Conservation (phyloP, 2,888 invertebrate species). For the Drosophila leonis region DNA sequence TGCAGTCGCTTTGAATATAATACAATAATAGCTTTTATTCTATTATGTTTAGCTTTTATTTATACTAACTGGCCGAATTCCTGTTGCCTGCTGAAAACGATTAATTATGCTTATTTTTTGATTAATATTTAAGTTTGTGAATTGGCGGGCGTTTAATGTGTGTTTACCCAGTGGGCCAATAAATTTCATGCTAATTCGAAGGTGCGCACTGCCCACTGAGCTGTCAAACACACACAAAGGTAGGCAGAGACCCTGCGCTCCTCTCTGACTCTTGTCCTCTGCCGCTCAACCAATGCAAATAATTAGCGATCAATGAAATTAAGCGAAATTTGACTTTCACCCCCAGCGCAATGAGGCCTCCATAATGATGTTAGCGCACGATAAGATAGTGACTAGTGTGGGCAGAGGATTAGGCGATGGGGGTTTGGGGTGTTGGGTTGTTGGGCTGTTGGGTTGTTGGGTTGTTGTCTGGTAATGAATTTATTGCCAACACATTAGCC, state of each 20-base stretch:
- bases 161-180: conserved; percentile 48
- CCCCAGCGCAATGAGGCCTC: conserved; percentile 8
- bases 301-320: conserved; percentile 63
- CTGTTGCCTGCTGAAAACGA: conserved; percentile 7
- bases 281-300: conserved; percentile 43
- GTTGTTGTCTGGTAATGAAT: conserved; percentile 55
- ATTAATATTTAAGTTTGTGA: conserved; percentile 21
- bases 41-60: neutral
- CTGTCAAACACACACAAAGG: conserved; percentile 12
- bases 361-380: conserved; percentile 50
- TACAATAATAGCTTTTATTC: neutral
- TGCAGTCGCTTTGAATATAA: too few relatives aligned
- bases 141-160: conserved; percentile 31
- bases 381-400: conserved; percentile 60
- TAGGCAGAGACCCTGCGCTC: too few relatives aligned
- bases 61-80: neutral
- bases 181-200: conserved; percentile 43
- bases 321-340: conserved; percentile 43
- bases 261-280: neutral
- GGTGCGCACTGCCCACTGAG: conserved; percentile 20
- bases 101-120: conserved; percentile 54
- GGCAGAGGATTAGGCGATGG: neutral
- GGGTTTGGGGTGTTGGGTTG: neutral
- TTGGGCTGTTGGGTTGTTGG: neutral
- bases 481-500: conserved; percentile 56